These are phyloP conservation scores for Pangasius larnaudii DNA, from an alignment of 2,797 vertebrate species.

Conservation along the genomic window DNA sequence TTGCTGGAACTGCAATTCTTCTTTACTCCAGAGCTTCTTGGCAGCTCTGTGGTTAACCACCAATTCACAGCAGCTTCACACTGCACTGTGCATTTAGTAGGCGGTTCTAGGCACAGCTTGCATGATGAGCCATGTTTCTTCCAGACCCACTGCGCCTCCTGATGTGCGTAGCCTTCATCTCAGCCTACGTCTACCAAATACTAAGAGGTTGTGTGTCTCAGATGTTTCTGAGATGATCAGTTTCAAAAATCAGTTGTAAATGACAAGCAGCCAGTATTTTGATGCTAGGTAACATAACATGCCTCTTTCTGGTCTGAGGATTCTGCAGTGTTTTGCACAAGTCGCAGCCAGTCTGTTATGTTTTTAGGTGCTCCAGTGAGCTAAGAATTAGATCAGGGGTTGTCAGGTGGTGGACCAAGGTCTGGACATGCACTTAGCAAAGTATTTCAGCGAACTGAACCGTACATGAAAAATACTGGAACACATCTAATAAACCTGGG, in stretches of 20 bases:
- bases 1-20: not conserved
- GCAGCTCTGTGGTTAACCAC: not conserved
- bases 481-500: not conserved
- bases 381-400: not conserved
- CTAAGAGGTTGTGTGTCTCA: not conserved
- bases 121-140: not conserved
- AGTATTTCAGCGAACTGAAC: not conserved
- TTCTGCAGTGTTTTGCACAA: not conserved
- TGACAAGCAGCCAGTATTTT: not conserved
- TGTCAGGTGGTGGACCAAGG: not conserved
- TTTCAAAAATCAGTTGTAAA: not conserved
- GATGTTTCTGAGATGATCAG: too few relatives aligned
- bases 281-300: not conserved
- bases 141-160: not conserved
- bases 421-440: not conserved
- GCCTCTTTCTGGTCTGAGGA: not conserved
- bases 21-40: not conserved
- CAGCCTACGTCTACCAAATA: not conserved
- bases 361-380: not conserved
- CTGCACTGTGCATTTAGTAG: not conserved
- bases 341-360: not conserved
- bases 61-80: not conserved
- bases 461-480: not conserved
- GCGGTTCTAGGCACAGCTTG: not conserved
- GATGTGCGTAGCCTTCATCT: not conserved